Evolutionary conservation across 2,888 invertebrate genomes (phyloP), one percentile per base, ranked within the genome.

Genomic region (Hyposoter dolosus): DNA sequence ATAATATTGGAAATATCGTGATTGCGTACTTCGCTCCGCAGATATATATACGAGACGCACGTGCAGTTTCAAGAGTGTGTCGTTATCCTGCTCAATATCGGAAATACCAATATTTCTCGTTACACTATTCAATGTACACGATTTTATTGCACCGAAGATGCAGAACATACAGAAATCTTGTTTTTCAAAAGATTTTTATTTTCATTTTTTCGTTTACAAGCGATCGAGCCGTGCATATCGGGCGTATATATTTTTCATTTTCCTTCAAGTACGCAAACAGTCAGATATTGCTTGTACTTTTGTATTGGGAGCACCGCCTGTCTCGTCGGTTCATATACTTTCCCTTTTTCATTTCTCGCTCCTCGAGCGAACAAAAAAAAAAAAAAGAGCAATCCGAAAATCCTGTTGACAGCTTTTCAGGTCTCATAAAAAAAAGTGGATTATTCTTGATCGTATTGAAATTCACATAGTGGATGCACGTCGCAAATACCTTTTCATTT

Each of bases 211-310:
- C 65, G 65, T 69, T 45, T 15, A 45, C 43, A 7, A 15, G 28
- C 45, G 23, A 17, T 43, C 47, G 32, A 71, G 28, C 23, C n/a
- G n/a, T 71, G 47, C 69, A 47, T 28, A 28, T 19, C 17, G 15
- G 28, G 12, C 3, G 12, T 32, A 50, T 71, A 47, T 71, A 35
- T 47, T 66, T 65, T 28, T 23, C 47, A 50, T 32, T 65, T 81
- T 23, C 53, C 6, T 40, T 17, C 35, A 19, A 72, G 45, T 35
- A 35, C 53, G 53, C 35, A 56, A 32, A 72, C 35, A 50, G 40
- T 72, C 23, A 56, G 72, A 72, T 56, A 72, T 72, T 56, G 72
- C 72, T 50, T 0, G 60, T 60, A 60, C 60, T 60, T 60, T 15
- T 15, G 28, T 60, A 28, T 60, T 28, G 15, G 60, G 12, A 60